phyloP scores from a whole-genome alignment of 1,140 invertebrate genomes.

The Venturia canescens region DNA sequence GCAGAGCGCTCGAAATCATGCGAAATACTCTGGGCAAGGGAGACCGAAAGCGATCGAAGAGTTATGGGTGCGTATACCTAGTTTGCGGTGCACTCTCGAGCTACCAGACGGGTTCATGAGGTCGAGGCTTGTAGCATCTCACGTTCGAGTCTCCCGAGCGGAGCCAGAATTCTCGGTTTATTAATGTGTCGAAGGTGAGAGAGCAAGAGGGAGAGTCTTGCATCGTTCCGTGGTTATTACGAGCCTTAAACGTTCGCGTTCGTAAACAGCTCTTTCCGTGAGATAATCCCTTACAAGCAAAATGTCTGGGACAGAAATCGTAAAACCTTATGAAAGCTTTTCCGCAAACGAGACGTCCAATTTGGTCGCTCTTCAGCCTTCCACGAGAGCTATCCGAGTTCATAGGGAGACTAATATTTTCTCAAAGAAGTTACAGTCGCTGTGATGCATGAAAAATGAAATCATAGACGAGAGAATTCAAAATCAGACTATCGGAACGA shows the following conservation, averaged over 20 bases:
- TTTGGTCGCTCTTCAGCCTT: too few relatives aligned
- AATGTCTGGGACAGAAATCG: neutral
- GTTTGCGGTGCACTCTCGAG: neutral
- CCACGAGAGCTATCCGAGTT: too few relatives aligned
- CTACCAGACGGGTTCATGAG: neutral
- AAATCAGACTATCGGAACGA: too few relatives aligned
- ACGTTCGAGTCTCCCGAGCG: neutral
- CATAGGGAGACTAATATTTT: too few relatives aligned
- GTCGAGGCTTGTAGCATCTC: constrained; percentile 4
- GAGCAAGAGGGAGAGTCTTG: neutral
- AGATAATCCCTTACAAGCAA: neutral
- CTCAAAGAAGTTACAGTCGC: too few relatives aligned
- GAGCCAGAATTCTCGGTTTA: constrained; percentile 8
- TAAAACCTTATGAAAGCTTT: neutral
- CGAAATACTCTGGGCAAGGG: neutral
- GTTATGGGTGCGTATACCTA: constrained; percentile 1
- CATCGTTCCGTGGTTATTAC: neutral
- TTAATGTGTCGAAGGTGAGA: neutral
- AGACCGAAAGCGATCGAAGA: constrained; percentile 13
- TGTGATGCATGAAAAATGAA: too few relatives aligned
- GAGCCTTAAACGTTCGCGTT: neutral
- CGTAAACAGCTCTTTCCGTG: constrained; percentile 13
- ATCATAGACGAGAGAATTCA: too few relatives aligned
- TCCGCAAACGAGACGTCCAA: neutral
- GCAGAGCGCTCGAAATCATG: neutral